A percentile compares a stretch with the other conserved stretches of the same genome.
Evolutionary conservation across 2,797 vertebrate genomes (phyloP).

Genomic region (Cygnus olor): DNA sequence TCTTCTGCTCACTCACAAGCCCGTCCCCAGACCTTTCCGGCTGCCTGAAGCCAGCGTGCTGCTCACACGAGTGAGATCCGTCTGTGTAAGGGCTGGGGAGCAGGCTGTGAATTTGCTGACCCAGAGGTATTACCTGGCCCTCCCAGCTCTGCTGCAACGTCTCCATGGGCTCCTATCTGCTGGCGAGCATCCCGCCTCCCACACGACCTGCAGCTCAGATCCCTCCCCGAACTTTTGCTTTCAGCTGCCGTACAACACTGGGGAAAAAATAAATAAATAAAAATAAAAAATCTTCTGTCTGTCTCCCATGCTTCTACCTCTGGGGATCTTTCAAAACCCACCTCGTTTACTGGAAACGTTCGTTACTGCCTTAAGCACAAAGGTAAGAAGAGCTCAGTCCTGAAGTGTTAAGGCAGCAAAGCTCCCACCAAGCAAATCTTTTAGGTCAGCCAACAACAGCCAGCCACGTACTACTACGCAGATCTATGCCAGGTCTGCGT

Average conservation of each 20-base stretch:
- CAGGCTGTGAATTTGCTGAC: slow-evolving; percentile 23
- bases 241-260: background rate
- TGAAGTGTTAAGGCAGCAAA: accelerated
- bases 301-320: background rate
- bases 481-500: background rate
- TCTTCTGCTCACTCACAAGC: background rate
- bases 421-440: background rate
- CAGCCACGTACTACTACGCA: background rate
- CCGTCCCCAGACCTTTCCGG: background rate
- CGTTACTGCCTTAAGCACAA: background rate
- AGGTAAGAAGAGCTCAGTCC: background rate
- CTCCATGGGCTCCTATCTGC: background rate
- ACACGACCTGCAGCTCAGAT: background rate
- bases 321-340: background rate
- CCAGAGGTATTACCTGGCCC: background rate
- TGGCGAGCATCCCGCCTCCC: background rate
- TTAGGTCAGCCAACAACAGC: accelerated
- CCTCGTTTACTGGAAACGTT: background rate
- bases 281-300: background rate
- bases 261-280: background rate
- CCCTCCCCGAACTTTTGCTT: background rate
- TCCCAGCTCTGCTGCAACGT: accelerated
- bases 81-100: background rate
- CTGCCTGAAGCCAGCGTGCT: accelerated
- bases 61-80: background rate